Base-by-base conservation (phyloP, 1,140 invertebrate genomes). In the Frieseomelitta varia region DNA sequence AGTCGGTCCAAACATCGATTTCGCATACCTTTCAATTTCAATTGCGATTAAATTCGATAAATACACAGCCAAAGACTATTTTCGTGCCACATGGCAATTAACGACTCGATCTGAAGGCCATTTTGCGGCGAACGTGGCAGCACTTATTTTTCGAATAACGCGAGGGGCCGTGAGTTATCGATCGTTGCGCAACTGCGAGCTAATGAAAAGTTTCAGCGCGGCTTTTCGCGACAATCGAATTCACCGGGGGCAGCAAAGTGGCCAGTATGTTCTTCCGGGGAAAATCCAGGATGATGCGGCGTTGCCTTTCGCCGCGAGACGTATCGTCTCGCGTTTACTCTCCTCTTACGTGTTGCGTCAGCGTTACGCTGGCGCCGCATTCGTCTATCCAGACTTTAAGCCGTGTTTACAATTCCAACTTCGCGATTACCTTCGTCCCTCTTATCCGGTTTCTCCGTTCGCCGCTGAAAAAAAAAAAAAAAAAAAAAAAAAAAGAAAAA, bases 271-370 rank as follows among this genome's bases (percentile, higher is more conserved):
- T 51, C 56, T 86, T 69, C 34, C 75, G 53, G 65, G 53, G 65
- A 71, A 87, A 85, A 90, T 87, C 51, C 71, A 53, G 69, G 61
- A 85, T 89, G 73, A 90, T 85, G 72, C 72, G 73, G 81, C 87
- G 61, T 85, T 90, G 68, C 84, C 71, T 86, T 88, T 85, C 80
- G 79, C 78, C 63, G 74, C 61, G 84, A 90, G 77, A 90, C 83
- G 72, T 63, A 86, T 88, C 85, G 86, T 88, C 88, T 69, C 83
- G 81, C 87, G 83, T 91, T 91, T 86, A 84, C 88, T 88, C 72
- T 87, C 85, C 74, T 81, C 79, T 90, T 90, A 93, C 91, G 88
- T 93, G 92, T 93, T 92, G 92, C 92, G 92, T 92, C 92, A 93
- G 91, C 89, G 90, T 90, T 89, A 89, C 91, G 80, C 87, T 92